These are phyloP conservation scores for Lampris incognitus DNA, from an alignment of 2,113 vertebrate genomes.

Conservation along the genomic window DNA sequence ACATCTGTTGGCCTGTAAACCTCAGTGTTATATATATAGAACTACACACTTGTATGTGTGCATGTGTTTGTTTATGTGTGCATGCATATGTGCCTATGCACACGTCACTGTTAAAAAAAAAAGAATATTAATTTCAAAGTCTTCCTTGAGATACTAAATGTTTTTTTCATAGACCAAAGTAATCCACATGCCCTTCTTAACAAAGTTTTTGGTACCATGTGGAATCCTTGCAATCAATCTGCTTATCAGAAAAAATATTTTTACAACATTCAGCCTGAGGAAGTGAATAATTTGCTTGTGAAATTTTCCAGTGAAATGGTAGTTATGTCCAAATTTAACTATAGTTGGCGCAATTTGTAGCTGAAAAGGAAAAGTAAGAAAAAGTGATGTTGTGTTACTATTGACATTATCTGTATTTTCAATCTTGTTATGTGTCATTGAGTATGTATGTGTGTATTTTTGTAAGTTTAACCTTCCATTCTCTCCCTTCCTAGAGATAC, in stretches of 20 bases:
- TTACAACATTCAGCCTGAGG: background rate
- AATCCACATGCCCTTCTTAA: background rate
- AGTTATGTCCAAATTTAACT: too few relatives aligned
- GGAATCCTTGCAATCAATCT: background rate
- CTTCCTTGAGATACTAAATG: too few relatives aligned
- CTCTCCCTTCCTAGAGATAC: constrained; percentile 86
- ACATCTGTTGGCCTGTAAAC: background rate
- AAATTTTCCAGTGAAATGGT: too few relatives aligned
- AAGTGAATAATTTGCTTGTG: background rate
- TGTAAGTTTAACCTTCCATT: constrained; percentile 1
- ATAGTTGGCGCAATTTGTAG: too few relatives aligned
- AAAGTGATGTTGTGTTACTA: too few relatives aligned
- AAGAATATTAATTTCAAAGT: too few relatives aligned
- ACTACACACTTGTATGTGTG: background rate
- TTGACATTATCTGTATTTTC: too few relatives aligned
- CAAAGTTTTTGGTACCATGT: background rate
- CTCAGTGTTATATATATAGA: background rate
- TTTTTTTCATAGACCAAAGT: background rate
- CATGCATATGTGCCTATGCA: background rate
- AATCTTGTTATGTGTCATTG: background rate
- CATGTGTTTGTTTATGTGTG: background rate
- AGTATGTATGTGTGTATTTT: constrained; percentile 2
- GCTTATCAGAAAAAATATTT: background rate
- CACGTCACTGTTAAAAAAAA: too few relatives aligned
- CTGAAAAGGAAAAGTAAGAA: too few relatives aligned